phyloP scores from a whole-genome alignment of 1,140 invertebrate genomes.

The Temnothorax nylanderi region DNA sequence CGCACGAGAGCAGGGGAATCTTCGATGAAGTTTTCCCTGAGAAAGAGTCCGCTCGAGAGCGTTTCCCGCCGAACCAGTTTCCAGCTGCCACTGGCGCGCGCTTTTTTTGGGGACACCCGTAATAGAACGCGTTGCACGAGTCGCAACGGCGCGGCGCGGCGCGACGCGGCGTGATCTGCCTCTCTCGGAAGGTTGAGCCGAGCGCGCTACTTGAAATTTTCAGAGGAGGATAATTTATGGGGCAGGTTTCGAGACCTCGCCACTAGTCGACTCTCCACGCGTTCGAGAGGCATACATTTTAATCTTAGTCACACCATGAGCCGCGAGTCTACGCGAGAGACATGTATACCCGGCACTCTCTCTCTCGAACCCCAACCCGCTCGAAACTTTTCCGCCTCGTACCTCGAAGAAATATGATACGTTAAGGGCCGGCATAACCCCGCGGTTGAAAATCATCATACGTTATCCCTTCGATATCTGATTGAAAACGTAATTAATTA shows the following conservation, averaged over 20 bases:
- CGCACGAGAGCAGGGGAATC: background rate
- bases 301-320: slow-evolving; percentile 69
- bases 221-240: slow-evolving; percentile 70
- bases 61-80: slow-evolving; percentile 18
- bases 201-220: slow-evolving; percentile 72
- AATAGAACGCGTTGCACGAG: slow-evolving; percentile 30
- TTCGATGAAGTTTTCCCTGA: background rate
- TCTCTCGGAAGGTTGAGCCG: slow-evolving; percentile 29
- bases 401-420: slow-evolving; percentile 51
- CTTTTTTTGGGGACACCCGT: slow-evolving; percentile 39
- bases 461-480: background rate
- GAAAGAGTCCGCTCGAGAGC: background rate
- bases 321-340: slow-evolving; percentile 43
- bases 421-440: slow-evolving; percentile 28
- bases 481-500: slow-evolving; percentile 51
- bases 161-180: slow-evolving; percentile 2
- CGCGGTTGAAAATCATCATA: slow-evolving; percentile 29
- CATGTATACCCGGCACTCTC: slow-evolving; percentile 48
- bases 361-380: background rate
- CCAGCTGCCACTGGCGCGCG: slow-evolving; percentile 21
- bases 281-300: slow-evolving; percentile 72
- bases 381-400: slow-evolving; percentile 57
- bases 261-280: slow-evolving; percentile 68
- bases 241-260: slow-evolving; percentile 70
- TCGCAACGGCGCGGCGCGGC: background rate